These are phyloP conservation scores for Corynorhinus townsendii DNA, from an alignment of 2,113 vertebrate genomes.

Conservation along the genomic window DNA sequence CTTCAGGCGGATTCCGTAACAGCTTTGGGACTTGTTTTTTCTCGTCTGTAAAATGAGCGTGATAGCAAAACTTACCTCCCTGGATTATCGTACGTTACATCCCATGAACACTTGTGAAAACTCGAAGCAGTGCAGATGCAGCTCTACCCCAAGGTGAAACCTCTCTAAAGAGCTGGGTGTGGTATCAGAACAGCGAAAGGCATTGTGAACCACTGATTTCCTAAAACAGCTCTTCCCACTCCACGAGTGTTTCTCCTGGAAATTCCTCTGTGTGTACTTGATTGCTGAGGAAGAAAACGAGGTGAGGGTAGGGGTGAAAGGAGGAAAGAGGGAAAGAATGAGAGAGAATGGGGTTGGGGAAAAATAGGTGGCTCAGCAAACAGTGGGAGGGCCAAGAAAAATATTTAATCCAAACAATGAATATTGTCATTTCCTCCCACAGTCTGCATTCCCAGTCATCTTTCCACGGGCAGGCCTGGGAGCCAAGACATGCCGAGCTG, in stretches of 20 bases:
- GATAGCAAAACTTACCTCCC: neutral
- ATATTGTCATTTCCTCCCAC: conserved; percentile 80
- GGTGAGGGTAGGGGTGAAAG: neutral
- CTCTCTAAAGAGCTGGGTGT: neutral
- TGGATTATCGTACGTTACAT: neutral
- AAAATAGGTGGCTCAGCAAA: conserved; percentile 66
- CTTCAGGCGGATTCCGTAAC: neutral
- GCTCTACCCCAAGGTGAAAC: neutral
- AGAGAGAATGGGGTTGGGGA: conserved; percentile 19
- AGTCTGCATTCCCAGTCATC: conserved; percentile 80
- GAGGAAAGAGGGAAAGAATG: neutral
- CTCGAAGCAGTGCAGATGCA: neutral
- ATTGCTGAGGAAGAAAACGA: conserved; percentile 51
- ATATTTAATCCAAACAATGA: conserved; percentile 82
- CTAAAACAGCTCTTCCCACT: neutral
- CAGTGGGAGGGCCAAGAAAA: conserved; percentile 77
- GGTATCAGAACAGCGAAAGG: neutral
- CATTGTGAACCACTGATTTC: neutral
- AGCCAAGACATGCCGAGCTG: conserved; percentile 74
- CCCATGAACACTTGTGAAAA: neutral
- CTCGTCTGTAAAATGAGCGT: neutral
- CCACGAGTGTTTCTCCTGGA: conserved; percentile 22
- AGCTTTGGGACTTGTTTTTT: neutral
- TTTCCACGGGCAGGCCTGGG: conserved; percentile 64
- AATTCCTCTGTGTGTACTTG: conserved; percentile 37